phyloP scores from a whole-genome alignment of 1,140 invertebrate species.

The Maconellicoccus hirsutus region DNA sequence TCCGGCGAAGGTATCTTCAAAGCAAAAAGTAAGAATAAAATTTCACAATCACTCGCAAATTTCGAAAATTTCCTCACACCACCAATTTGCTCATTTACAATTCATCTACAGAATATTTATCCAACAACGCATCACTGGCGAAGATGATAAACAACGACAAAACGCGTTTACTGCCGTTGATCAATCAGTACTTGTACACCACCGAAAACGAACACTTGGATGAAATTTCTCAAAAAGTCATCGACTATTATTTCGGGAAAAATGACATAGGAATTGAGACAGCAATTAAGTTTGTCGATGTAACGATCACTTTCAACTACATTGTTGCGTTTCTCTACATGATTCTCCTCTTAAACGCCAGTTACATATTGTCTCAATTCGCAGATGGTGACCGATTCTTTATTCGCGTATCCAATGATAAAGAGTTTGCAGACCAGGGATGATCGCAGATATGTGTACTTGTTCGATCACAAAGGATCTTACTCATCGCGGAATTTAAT shows the following conservation, averaged over 20 bases:
- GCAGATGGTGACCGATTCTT: neutral
- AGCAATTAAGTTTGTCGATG: neutral
- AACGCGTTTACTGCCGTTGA: neutral
- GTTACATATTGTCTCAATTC: neutral
- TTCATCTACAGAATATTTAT: neutral
- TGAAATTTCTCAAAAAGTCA: neutral
- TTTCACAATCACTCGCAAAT: too few relatives aligned
- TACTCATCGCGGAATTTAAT: neutral
- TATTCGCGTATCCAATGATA: neutral
- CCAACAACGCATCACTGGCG: neutral
- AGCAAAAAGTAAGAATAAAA: neutral
- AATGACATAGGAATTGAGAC: neutral
- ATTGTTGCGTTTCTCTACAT: too few relatives aligned
- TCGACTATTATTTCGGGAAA: neutral
- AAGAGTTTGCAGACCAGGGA: neutral
- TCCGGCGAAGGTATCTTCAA: neutral
- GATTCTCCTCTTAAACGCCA: too few relatives aligned
- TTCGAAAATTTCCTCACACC: neutral
- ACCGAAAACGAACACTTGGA: neutral
- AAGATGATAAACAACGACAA: neutral
- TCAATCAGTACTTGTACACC: neutral
- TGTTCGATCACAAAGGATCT: neutral
- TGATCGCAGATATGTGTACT: neutral
- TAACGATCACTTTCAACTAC: neutral
- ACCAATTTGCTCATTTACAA: neutral